Percentiles rank a stretch among this genome's conserved stretches.
These are phyloP conservation scores for Leptinotarsa defecta DNA, from an alignment of 1,140 invertebrate genomes.

Conservation along the genomic window DNA sequence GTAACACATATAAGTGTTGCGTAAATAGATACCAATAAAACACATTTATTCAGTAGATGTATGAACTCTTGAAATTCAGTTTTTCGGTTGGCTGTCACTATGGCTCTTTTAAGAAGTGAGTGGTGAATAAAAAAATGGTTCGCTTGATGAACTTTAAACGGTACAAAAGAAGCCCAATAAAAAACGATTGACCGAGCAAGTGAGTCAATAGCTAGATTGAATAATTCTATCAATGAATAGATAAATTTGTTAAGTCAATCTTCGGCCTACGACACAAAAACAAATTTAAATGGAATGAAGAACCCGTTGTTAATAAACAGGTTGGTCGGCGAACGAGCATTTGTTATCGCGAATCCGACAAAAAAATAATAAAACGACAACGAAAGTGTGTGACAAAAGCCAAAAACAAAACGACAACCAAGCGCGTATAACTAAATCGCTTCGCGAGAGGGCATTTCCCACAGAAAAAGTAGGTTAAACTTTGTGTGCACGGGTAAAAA, in stretches of 20 bases:
- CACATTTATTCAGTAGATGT: neutral
- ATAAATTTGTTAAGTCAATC: slow-evolving; percentile 31
- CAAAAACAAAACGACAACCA: slow-evolving; percentile 17
- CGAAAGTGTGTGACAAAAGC: slow-evolving; percentile 17
- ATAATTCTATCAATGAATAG: slow-evolving; percentile 31
- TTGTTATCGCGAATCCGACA: neutral
- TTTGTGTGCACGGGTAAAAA: slow-evolving; percentile 19
- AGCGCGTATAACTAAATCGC: slow-evolving; percentile 20
- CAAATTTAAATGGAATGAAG: slow-evolving; percentile 18
- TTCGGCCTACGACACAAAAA: slow-evolving; percentile 25
- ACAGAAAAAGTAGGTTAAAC: slow-evolving; percentile 32
- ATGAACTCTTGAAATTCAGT: neutral
- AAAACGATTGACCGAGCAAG: slow-evolving; percentile 19
- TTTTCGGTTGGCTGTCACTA: neutral
- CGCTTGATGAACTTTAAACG: slow-evolving; percentile 12
- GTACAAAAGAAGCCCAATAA: slow-evolving; percentile 21
- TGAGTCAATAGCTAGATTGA: slow-evolving; percentile 26
- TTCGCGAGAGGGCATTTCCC: slow-evolving; percentile 21
- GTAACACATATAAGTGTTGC: neutral
- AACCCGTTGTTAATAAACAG: slow-evolving; percentile 16
- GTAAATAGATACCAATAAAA: slow-evolving; percentile 2
- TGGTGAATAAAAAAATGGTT: too few species aligned
- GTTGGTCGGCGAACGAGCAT: slow-evolving; percentile 13
- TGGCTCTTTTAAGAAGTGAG: too few species aligned
- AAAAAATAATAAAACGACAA: slow-evolving; percentile 27